Percentiles rank a stretch among this genome's conserved stretches.
Conservation (phyloP, 2,797 vertebrate genomes). For the Malurus leucopterus region DNA sequence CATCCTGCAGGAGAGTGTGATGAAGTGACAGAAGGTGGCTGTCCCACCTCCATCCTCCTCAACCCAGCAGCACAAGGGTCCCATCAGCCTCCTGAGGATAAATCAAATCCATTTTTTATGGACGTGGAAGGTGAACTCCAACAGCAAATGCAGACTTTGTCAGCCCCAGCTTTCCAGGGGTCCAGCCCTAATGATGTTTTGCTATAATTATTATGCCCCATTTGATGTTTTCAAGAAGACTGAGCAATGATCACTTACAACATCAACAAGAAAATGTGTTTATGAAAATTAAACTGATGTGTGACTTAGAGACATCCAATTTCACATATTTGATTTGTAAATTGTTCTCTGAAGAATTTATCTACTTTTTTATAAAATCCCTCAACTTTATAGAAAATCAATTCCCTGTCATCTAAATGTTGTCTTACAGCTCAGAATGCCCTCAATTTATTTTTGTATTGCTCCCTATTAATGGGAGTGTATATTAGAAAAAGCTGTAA, state of each 20-base stretch:
- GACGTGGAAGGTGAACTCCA: not conserved
- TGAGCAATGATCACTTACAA: constrained; percentile 25
- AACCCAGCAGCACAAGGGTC: not conserved
- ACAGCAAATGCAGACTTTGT: not conserved
- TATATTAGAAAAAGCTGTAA: constrained; percentile 27
- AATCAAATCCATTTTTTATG: not conserved
- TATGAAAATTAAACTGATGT: constrained; percentile 53
- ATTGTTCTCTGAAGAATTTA: constrained; percentile 44
- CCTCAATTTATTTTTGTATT: constrained; percentile 48
- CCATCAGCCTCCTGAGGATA: not conserved
- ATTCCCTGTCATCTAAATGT: constrained; percentile 52
- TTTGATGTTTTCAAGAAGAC: constrained; percentile 43
- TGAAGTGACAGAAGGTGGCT: not conserved
- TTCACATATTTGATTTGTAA: constrained; percentile 59
- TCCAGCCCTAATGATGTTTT: not conserved
- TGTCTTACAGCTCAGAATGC: constrained; percentile 43
- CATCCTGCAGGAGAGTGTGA: not conserved
- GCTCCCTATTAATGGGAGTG: constrained; percentile 27
- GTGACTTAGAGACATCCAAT: constrained; percentile 25
- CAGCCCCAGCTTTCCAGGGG: not conserved
- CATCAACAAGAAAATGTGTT: constrained; percentile 42
- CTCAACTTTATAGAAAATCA: constrained; percentile 58
- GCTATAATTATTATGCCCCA: not conserved
- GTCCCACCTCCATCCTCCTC: not conserved
- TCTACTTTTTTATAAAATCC: constrained; percentile 52